Percentiles rank a stretch among this genome's conserved stretches.
These are phyloP conservation scores for Phoenoteleia sp. DNA, from an alignment of 2,888 invertebrate species.

Conservation along the genomic window DNA sequence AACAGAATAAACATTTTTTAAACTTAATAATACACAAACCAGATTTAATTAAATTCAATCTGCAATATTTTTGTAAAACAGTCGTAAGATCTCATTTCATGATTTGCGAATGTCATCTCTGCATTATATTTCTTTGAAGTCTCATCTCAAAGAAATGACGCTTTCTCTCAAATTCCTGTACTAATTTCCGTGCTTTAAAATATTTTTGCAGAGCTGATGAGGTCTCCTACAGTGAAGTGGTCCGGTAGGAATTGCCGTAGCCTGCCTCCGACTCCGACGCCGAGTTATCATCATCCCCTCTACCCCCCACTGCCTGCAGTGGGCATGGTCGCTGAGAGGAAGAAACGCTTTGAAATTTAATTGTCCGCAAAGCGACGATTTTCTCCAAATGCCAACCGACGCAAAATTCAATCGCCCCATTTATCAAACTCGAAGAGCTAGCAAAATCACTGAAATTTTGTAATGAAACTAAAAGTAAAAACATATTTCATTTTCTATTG, in stretches of 20 bases:
- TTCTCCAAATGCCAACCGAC: slow-evolving; percentile 36
- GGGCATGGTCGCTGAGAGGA: slow-evolving; percentile 92
- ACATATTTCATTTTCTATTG: too few species aligned
- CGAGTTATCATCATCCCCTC: slow-evolving; percentile 82
- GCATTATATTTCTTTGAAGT: slow-evolving; percentile 42
- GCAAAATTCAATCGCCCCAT: background rate
- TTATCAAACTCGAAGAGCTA: slow-evolving; percentile 21
- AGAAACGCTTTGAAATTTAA: slow-evolving; percentile 90
- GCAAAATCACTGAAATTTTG: slow-evolving; percentile 17
- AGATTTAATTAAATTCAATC: too few species aligned
- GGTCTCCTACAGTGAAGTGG: slow-evolving; percentile 87
- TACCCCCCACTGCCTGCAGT: slow-evolving; percentile 87
- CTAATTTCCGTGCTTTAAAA: slow-evolving; percentile 61
- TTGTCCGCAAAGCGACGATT: slow-evolving; percentile 56
- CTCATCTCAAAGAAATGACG: slow-evolving; percentile 23
- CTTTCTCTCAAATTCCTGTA: slow-evolving; percentile 33
- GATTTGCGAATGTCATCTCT: background rate
- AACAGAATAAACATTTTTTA: too few species aligned
- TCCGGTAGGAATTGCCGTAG: slow-evolving; percentile 86
- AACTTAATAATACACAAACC: too few species aligned
- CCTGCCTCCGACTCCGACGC: slow-evolving; percentile 85
- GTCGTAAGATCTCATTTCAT: background rate
- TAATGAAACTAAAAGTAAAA: background rate
- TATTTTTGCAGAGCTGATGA: slow-evolving; percentile 87
- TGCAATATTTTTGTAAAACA: too few species aligned